phyloP scores from a whole-genome alignment of 2,888 invertebrate genomes.

The Standfussiana lucernea region DNA sequence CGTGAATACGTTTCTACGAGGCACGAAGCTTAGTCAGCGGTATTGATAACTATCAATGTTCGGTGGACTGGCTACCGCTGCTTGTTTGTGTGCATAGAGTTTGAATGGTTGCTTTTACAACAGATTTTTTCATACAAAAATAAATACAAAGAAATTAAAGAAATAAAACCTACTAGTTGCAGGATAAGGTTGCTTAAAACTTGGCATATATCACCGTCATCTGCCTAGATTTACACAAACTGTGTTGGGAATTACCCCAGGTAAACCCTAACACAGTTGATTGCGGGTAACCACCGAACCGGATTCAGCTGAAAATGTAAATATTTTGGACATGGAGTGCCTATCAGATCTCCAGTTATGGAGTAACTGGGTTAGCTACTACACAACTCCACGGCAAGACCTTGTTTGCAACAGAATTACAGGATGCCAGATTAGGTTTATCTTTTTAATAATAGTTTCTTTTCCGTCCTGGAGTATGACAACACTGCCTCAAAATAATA shows the following conservation, averaged over 20 bases:
- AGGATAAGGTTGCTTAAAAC: background rate
- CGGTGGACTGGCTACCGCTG: background rate
- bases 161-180: background rate
- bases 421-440: background rate
- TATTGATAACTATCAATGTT: constrained; percentile 31
- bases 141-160: background rate
- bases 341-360: background rate
- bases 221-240: background rate
- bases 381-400: background rate
- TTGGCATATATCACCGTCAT: background rate
- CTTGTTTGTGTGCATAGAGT: background rate
- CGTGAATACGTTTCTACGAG: constrained; percentile 13
- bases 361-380: background rate
- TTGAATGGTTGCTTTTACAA: background rate
- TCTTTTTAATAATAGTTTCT: background rate
- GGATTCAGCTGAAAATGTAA: background rate
- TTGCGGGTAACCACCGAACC: background rate
- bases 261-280: too few species aligned
- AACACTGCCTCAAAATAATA: background rate
- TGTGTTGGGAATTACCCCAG: background rate
- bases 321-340: background rate
- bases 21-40: background rate
- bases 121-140: background rate
- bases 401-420: background rate
- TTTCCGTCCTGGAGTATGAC: background rate